phyloP scores from a whole-genome alignment of 2,888 invertebrate genomes.

The Merodon equestris region DNA sequence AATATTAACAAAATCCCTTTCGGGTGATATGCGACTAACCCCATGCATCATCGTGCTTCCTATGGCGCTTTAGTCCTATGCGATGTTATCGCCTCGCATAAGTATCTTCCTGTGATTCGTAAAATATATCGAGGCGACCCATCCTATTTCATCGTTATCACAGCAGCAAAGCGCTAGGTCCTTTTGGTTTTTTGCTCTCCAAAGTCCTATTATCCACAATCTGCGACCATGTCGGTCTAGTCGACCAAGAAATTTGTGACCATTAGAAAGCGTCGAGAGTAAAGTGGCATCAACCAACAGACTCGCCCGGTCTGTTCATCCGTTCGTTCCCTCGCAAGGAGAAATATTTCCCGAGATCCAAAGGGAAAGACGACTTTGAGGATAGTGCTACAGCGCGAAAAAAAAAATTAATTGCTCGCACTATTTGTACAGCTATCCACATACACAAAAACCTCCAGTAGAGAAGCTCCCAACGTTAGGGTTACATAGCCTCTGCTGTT shows the following conservation, averaged over 20 bases:
- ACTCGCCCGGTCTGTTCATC: background rate
- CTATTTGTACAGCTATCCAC: slow-evolving; percentile 46
- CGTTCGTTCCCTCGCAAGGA: slow-evolving; percentile 18
- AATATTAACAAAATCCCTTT: slow-evolving; percentile 36
- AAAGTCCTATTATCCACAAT: slow-evolving; percentile 49
- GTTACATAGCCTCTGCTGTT: slow-evolving; percentile 37
- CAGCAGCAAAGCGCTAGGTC: slow-evolving; percentile 33
- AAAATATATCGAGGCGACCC: slow-evolving; percentile 55
- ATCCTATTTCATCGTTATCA: slow-evolving; percentile 61
- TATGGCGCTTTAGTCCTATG: slow-evolving; percentile 4
- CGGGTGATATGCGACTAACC: slow-evolving; percentile 4
- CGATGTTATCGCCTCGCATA: slow-evolving; percentile 42
- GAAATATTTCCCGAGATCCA: slow-evolving; percentile 32
- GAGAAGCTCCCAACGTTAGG: too few relatives aligned
- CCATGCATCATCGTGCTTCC: slow-evolving; percentile 22
- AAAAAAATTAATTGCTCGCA: slow-evolving; percentile 62
- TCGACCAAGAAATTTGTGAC: slow-evolving; percentile 44
- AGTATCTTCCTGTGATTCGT: slow-evolving; percentile 45
- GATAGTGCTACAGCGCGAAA: slow-evolving; percentile 5
- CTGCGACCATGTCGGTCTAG: too few relatives aligned
- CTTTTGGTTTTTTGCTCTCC: slow-evolving; percentile 36
- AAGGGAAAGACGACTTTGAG: slow-evolving; percentile 14
- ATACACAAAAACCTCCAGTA: slow-evolving; percentile 47
- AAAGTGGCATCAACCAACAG: too few relatives aligned
- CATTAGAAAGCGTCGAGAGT: slow-evolving; percentile 50